phyloP scores from a whole-genome alignment of 2,888 invertebrate genomes.

The Crioceris asparagi region DNA sequence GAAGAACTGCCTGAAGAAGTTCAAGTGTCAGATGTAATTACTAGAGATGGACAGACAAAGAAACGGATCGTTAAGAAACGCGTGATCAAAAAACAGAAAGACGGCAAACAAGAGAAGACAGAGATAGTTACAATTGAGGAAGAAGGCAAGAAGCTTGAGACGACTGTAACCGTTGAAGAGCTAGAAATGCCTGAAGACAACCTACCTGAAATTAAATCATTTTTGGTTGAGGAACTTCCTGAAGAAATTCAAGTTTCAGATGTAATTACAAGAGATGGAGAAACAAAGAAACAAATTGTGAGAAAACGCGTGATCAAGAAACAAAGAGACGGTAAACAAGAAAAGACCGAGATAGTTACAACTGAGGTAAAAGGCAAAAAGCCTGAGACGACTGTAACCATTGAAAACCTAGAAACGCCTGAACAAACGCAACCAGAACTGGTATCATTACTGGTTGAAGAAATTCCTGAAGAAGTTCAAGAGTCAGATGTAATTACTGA shows the following conservation, averaged over 20 bases:
- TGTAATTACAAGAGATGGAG: conserved; percentile 31
- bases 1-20: conserved; percentile 26
- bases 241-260: conserved; percentile 19
- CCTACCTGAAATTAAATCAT: conserved; percentile 15
- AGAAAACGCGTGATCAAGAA: conserved; percentile 38
- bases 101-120: conserved; percentile 30
- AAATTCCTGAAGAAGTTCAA: conserved; percentile 18
- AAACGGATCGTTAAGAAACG: conserved; percentile 37
- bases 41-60: conserved; percentile 48
- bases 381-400: conserved; percentile 34
- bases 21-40: conserved; percentile 15
- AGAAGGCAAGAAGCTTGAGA: conserved; percentile 26
- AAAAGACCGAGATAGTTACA: conserved; percentile 25
- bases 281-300: conserved; percentile 34
- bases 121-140: conserved; percentile 30
- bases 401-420: conserved; percentile 22
- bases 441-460: conserved; percentile 22
- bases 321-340: conserved; percentile 34
- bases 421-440: conserved; percentile 20
- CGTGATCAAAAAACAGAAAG: conserved; percentile 22
- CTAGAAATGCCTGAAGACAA: conserved; percentile 23
- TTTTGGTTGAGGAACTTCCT: conserved; percentile 19
- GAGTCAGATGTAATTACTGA: conserved; percentile 1
- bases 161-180: conserved; percentile 27
- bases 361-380: conserved; percentile 35